Evolutionary conservation across 2,797 vertebrate species (phyloP), one percentile per base, ranked within the genome.

Genomic region (Sphaeramia orbicularis): DNA sequence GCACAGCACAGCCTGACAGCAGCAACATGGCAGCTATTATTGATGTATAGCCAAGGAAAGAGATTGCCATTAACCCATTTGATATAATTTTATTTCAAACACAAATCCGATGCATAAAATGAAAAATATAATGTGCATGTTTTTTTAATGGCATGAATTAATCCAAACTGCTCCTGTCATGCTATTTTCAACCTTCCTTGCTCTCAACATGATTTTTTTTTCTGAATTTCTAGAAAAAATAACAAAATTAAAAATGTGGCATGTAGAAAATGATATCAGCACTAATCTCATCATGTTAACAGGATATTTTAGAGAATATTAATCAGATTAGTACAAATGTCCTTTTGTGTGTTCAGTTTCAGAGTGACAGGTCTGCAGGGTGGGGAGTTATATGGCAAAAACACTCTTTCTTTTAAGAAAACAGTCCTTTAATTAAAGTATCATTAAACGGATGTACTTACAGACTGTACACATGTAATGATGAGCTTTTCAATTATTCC

Each of bases 311-410:
- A 32, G 30, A n/a, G 49, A 27, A 40, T 44, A 57, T 74, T 47
- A 68, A 47, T 74, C 51, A 47, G 59, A 76, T 80, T 73, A 64
- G 64, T 50, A 63, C 58, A 67, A 52, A 41, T 65, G 30, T 32
- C 8, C 30, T 47, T 60, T 54, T 50, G 6, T 11, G 9, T 30
- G 27, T 45, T 67, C 0, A 12, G 43, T 50, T 69, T 74, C 19
- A 18, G 10, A 56, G 16, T 4, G 58, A 37, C 24, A n/a, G 10
- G 24, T 67, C 24, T 42, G 44, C 30, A 7, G 30, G 21, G 30
- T n/a, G 21, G 21, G 40, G 30, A 18, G 44, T 54, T 74, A 66
- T 8, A 54, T 9, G 40, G 63, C 37, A 30, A 24, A 48, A 21
- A 4, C 10, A 12, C 6, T 36, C 41, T 30, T 65, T 35, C 19